Conservation (phyloP, 2,888 invertebrate genomes). For the Aproaerema taeniolella region DNA sequence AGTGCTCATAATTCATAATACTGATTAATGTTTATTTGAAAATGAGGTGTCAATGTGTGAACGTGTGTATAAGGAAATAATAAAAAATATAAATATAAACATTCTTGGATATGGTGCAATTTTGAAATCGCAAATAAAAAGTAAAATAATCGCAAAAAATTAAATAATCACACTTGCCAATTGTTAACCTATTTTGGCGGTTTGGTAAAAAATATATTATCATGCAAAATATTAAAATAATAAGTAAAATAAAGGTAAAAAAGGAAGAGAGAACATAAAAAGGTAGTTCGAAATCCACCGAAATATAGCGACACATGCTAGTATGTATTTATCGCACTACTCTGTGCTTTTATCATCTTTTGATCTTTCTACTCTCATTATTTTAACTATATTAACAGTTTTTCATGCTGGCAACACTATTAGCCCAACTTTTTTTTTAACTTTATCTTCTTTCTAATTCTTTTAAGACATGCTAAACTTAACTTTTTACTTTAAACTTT, state of each 20-base stretch:
- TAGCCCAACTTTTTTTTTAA: slow-evolving; percentile 36
- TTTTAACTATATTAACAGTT: slow-evolving; percentile 54
- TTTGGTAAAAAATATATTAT: slow-evolving; percentile 9
- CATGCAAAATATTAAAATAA: slow-evolving; percentile 27
- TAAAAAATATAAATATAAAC: slow-evolving; percentile 27
- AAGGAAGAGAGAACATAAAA: slow-evolving; percentile 35
- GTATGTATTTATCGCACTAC: slow-evolving; percentile 67
- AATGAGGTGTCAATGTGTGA: slow-evolving; percentile 52
- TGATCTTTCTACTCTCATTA: slow-evolving; percentile 53
- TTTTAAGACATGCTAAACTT: slow-evolving; percentile 60
- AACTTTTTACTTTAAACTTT: slow-evolving; percentile 42
- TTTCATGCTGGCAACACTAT: slow-evolving; percentile 64
- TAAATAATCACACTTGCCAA: slow-evolving; percentile 12
- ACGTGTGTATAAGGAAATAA: slow-evolving; percentile 28
- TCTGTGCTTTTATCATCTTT: slow-evolving; percentile 62
- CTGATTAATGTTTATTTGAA: slow-evolving; percentile 22
- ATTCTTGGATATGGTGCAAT: slow-evolving; percentile 33
- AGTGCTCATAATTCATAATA: slow-evolving; percentile 36
- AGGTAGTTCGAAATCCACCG: slow-evolving; percentile 43
- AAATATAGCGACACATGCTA: slow-evolving; percentile 67
- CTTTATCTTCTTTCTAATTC: slow-evolving; percentile 30
- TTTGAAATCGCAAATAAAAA: slow-evolving; percentile 37
- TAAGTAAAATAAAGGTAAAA: slow-evolving; percentile 32
- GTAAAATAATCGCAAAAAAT: slow-evolving; percentile 27
- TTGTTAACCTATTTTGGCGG: slow-evolving; percentile 5